Evolutionary conservation across 2,888 invertebrate genomes (phyloP), one percentile per base, ranked within the genome.

Genomic region (Caenorhabditis sp.): DNA sequence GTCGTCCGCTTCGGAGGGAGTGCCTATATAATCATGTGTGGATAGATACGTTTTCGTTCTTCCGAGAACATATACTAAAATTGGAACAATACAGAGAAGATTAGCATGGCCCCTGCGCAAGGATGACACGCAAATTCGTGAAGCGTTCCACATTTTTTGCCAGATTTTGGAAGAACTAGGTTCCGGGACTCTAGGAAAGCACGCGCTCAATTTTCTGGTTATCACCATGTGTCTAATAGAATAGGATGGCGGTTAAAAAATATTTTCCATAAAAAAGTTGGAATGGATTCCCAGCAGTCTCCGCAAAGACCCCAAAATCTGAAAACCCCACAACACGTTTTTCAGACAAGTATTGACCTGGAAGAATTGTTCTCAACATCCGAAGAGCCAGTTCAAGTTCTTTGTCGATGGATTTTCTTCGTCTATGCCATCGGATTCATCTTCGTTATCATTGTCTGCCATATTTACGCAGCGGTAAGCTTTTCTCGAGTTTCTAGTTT

Each of bases 111-210:
- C 95, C 95, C 95, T 95, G 95, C 95, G 95, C 95, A 95, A 95
- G 95, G 95, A 95, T 95, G 95, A 95, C 95, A 95, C 95, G 95
- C 95, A 95, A 95, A 95, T 95, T 95, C 95, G 95, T 95, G 95
- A 95, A 95, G 95, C 95, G 95, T 95, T 95, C 95, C 95, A 95
- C 95, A 95, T 92, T 92, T 92, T 92, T 92, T 89, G 86, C 28
- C 47, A 16, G 24, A 38, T 38, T 38, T 38, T 12, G 38, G 38
- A n/a, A n/a, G n/a, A n/a, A n/a, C n/a, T n/a, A n/a, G n/a, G n/a
- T n/a, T n/a, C n/a, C n/a, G n/a, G n/a, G n/a, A n/a, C n/a, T n/a
- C n/a, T n/a, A n/a, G n/a, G n/a, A n/a, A n/a, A n/a, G n/a, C n/a
- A n/a, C n/a, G n/a, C n/a, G n/a, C n/a, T n/a, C n/a, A n/a, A n/a